phyloP scores from a whole-genome alignment of 2,797 vertebrate species.

The Setipinna tenuifilis region DNA sequence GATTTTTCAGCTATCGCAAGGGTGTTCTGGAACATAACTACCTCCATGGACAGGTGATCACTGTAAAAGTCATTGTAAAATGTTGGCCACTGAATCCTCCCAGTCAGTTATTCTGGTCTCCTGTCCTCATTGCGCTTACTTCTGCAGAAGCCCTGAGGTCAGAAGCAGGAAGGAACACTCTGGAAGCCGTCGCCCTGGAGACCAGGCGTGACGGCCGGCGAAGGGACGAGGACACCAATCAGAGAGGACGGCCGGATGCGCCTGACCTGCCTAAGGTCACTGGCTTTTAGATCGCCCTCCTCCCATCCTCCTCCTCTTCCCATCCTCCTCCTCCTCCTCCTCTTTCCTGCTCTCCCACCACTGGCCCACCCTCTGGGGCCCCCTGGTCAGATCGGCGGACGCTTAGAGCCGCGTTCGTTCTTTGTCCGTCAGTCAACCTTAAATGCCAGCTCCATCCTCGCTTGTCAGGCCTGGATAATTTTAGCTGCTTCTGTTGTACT shows the following conservation, averaged over 20 bases:
- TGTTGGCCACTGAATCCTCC: conserved; percentile 15
- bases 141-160: conserved; percentile 44
- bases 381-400: background rate
- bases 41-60: too few relatives aligned
- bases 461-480: background rate
- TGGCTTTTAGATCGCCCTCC: background rate
- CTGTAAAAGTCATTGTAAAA: too few relatives aligned
- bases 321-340: conserved; percentile 26
- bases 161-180: conserved; percentile 30
- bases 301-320: too few relatives aligned
- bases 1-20: too few relatives aligned
- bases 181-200: conserved; percentile 33
- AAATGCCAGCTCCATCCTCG: background rate
- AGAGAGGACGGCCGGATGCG: conserved; percentile 40
- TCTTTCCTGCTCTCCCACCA: conserved; percentile 53
- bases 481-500: conserved; percentile 1
- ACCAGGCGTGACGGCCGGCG: conserved; percentile 37
- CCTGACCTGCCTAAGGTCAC: conserved; percentile 55
- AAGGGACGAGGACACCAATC: conserved; percentile 21
- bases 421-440: background rate
- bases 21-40: too few relatives aligned
- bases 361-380: background rate
- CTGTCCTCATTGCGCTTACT: conserved; percentile 23
- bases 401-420: background rate
- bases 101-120: background rate